Conservation (phyloP, 1,140 invertebrate species). For the Drosophila tani region DNA sequence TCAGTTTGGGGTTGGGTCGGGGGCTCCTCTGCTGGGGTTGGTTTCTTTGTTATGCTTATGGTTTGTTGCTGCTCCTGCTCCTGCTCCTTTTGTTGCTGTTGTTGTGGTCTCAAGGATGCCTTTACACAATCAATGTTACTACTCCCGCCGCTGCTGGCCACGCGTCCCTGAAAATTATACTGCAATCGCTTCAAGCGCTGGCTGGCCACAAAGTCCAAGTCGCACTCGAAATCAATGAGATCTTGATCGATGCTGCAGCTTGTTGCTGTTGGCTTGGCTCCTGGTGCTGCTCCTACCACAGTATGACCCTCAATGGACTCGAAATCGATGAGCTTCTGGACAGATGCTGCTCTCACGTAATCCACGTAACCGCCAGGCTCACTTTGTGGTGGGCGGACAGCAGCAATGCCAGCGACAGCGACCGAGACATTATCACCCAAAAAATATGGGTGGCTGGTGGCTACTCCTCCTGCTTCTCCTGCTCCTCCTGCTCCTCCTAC, state of each 20-base stretch:
- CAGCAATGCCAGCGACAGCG: slow-evolving; percentile 39
- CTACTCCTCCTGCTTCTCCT: slow-evolving; percentile 10
- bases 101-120: slow-evolving; percentile 67
- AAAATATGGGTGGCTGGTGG: slow-evolving; percentile 7
- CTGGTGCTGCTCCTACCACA: not conserved
- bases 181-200: slow-evolving; percentile 77
- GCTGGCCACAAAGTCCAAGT: slow-evolving; percentile 77
- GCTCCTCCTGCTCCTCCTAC: slow-evolving; percentile 10
- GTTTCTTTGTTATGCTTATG: slow-evolving; percentile 75
- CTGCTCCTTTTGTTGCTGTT: slow-evolving; percentile 18
- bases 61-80: slow-evolving; percentile 44
- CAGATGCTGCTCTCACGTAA: slow-evolving; percentile 57
- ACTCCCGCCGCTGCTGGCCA: slow-evolving; percentile 47
- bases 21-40: slow-evolving; percentile 46
- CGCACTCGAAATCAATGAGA: slow-evolving; percentile 75
- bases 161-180: slow-evolving; percentile 82
- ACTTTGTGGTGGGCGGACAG: slow-evolving; percentile 37
- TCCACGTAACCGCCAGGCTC: slow-evolving; percentile 71
- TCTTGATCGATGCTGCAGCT: slow-evolving; percentile 65
- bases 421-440: slow-evolving; percentile 48
- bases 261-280: slow-evolving; percentile 48
- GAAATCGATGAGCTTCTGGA: slow-evolving; percentile 49
- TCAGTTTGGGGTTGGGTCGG: slow-evolving; percentile 8
- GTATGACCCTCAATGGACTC: slow-evolving; percentile 43
- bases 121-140: slow-evolving; percentile 77